Evolutionary conservation across 1,140 invertebrate species (phyloP).

Genomic region (Lineus longissimus): DNA sequence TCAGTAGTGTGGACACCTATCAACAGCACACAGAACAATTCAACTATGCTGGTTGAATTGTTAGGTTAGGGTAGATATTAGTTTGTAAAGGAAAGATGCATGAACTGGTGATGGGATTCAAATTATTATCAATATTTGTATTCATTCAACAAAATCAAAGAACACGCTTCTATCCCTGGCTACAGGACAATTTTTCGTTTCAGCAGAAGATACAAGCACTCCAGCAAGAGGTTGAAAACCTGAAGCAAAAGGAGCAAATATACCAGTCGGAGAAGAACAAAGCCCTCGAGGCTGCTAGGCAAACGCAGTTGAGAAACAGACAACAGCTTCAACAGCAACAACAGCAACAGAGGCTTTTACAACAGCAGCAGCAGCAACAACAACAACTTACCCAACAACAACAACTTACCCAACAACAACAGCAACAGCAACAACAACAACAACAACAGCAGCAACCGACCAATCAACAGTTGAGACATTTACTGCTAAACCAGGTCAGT

Average conservation of each 20-base stretch:
- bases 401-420: constrained; percentile 6
- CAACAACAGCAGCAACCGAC: constrained; percentile 6
- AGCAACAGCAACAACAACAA: constrained; percentile 14
- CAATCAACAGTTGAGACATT: constrained; percentile 17
- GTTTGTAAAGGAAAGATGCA: too few species aligned
- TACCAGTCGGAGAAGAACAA: constrained; percentile 55
- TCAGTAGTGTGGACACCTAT: too few species aligned
- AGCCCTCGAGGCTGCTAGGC: neutral
- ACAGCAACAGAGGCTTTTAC: constrained; percentile 22
- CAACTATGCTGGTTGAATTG: too few species aligned
- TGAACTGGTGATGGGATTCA: too few species aligned
- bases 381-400: constrained; percentile 15
- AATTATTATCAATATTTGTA: too few species aligned
- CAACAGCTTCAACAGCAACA: constrained; percentile 46
- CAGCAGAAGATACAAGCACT: constrained; percentile 62
- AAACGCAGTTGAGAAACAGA: neutral
- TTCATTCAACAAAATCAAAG: too few species aligned
- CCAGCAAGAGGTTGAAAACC: constrained; percentile 69
- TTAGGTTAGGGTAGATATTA: too few species aligned
- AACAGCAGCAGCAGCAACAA: constrained; percentile 11
- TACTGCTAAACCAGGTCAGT: constrained; percentile 9
- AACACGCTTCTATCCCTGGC: too few species aligned
- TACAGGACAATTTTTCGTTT: constrained; percentile 13
- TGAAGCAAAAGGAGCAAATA: constrained; percentile 74
- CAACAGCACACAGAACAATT: too few species aligned